These are phyloP conservation scores for Carollia perspicillata DNA, from an alignment of 2,113 vertebrate species.

Conservation along the genomic window DNA sequence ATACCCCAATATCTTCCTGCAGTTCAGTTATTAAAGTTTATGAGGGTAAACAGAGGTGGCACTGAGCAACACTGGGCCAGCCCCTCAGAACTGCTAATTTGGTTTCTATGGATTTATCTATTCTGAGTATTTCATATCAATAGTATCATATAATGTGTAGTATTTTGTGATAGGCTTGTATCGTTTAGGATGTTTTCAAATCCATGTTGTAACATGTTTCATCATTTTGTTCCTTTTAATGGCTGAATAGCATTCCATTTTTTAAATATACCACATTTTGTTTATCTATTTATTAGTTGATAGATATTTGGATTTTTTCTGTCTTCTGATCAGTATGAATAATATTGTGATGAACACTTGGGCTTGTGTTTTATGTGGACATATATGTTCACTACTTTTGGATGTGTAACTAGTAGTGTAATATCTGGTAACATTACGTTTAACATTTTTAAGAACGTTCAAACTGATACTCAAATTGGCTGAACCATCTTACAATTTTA, in stretches of 20 bases:
- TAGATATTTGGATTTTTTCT: background rate
- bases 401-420: background rate
- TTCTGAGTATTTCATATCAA: background rate
- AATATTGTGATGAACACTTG: background rate
- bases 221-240: background rate
- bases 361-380: background rate
- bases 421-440: background rate
- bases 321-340: background rate
- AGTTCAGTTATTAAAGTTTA: background rate
- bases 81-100: background rate
- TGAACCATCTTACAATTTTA: background rate
- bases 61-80: background rate
- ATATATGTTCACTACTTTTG: background rate
- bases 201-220: background rate
- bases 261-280: background rate
- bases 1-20: background rate
- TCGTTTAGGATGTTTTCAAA: background rate
- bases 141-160: background rate
- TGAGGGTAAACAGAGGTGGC: background rate
- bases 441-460: background rate
- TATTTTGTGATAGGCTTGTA: background rate
- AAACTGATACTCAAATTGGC: background rate
- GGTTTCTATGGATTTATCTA: background rate
- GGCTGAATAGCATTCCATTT: background rate
- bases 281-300: background rate